Base-by-base conservation (phyloP, 1,140 invertebrate genomes). In the Laupala kohalensis region DNA sequence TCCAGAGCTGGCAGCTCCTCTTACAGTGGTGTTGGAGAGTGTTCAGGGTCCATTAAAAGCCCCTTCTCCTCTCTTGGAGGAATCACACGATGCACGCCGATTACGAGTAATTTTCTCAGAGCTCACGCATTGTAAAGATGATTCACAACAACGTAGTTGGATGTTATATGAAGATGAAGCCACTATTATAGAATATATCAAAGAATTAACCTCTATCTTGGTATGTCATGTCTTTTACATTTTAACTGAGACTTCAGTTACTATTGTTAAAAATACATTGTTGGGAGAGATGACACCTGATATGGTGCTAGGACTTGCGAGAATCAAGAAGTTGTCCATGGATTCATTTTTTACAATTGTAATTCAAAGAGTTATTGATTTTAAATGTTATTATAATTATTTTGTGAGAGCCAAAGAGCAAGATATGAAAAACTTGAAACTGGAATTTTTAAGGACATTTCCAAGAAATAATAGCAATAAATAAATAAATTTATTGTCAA, bases 71-170 rank as follows among this genome's bases (percentile, higher is more conserved):
- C 80, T 83, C 72, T 83, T 87, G 70, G 85, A 86, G 71, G 82
- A 86, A 74, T 92, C 90, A 0, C 88, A 91, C 19, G 94, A 96
- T 82, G 89, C 91, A 9, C 86, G 89, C 72, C 84, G 90, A 28
- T 83, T 97, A 77, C 88, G 89, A 80, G 86, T 89, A 65, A 89
- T 95, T 69, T 90, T 96, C 73, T 86, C 85, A 30, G 88, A 94
- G 75, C 81, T 97, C 69, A 91, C 90, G 13, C 90, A 88, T 66
- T 94, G 92, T 74, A 95, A 95, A 75, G 93, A 96, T 79, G 94
- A 97, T 78, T 92, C 93, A 0, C 94, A 97, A 78, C 94, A 97
- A 76, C 84, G 95, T 75, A 94, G 91, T 74, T 97, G 94, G 94
- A 92, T 93, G 77, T 81, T 97, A 5, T 91, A 96, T 81, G 94